Evolutionary conservation across 2,888 invertebrate species (phyloP), one percentile per base, ranked within the genome.

Genomic region (Dascillus cervinus): DNA sequence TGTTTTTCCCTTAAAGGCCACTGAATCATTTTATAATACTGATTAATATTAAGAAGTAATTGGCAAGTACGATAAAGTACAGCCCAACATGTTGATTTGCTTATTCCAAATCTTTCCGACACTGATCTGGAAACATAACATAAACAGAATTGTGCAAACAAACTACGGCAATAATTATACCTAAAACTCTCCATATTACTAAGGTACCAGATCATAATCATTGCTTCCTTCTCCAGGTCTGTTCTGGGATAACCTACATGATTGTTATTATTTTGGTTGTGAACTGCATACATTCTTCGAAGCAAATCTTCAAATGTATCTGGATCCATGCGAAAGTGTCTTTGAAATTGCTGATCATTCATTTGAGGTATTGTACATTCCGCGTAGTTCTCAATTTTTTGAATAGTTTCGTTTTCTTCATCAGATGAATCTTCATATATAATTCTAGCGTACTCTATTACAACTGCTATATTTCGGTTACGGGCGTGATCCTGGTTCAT

Each of bases 61-160:
- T 35, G 6, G 11, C 36, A 43, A 1, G 38, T 43, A 25, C 41
- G 10, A 15, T 43, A 34, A n/a, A 44, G 26, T 13, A 46, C 22
- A 23, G 34, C 30, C 46, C 44, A 44, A 25, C 42, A 48, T 3
- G 41, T 42, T 4, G 35, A 39, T 22, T 40, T 39, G 13, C 32
- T 44, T 5, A 45, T 17, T 6, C 41, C 37, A 40, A 46, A 46
- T 29, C 41, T 32, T 4, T 29, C 38, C 8, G 34, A 22, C 5
- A 30, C 24, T 3, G 24, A 24, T 14, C 30, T 22, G 14, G 4
- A 26, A 26, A 6, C 8, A 17, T 6, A 17, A 17, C 8, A 8
- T 17, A 6, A 8, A 6, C 4, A 17, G 8, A 8, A 6, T 17
- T 17, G 4, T 6, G 17, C 4, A 17, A 17, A 8, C 8, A 4